Evolutionary conservation across 2,888 invertebrate species (phyloP).

Genomic region (Trypoxylon attenuatum): DNA sequence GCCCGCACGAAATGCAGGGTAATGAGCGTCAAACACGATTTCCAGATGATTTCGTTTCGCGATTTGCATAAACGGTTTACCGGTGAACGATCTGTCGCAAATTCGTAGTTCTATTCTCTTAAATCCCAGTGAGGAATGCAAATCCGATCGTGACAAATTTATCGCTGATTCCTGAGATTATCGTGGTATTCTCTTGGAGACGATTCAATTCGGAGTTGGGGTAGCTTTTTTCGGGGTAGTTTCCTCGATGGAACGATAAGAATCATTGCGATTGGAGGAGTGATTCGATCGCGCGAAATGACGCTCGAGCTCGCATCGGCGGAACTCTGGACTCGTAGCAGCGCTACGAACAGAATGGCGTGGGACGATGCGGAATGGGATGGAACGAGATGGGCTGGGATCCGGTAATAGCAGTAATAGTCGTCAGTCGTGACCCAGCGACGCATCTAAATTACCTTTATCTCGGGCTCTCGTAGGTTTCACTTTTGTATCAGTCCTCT

Average conservation of each 20-base stretch:
- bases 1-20: slow-evolving; percentile 18
- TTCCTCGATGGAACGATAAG: slow-evolving; percentile 20
- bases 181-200: too few relatives aligned
- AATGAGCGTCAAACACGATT: slow-evolving; percentile 30
- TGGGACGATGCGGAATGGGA: slow-evolving; percentile 55
- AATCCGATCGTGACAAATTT: too few relatives aligned
- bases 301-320: slow-evolving; percentile 45
- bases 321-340: too few relatives aligned
- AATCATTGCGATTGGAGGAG: slow-evolving; percentile 31
- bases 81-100: too few relatives aligned
- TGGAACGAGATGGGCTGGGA: slow-evolving; percentile 55
- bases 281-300: slow-evolving; percentile 48
- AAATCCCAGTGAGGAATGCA: too few relatives aligned
- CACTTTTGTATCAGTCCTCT: slow-evolving; percentile 53
- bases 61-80: too few relatives aligned
- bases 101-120: too few relatives aligned
- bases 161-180: too few relatives aligned
- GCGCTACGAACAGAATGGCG: slow-evolving; percentile 55
- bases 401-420: slow-evolving; percentile 67
- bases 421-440: slow-evolving; percentile 64
- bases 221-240: not conserved
- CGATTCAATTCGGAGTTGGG: too few relatives aligned
- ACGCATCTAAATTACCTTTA: slow-evolving; percentile 67
- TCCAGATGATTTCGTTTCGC: slow-evolving; percentile 10
- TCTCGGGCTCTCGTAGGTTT: slow-evolving; percentile 50